Conservation (phyloP, 2,888 invertebrate genomes). For the Drosophila suboccidentalis region DNA sequence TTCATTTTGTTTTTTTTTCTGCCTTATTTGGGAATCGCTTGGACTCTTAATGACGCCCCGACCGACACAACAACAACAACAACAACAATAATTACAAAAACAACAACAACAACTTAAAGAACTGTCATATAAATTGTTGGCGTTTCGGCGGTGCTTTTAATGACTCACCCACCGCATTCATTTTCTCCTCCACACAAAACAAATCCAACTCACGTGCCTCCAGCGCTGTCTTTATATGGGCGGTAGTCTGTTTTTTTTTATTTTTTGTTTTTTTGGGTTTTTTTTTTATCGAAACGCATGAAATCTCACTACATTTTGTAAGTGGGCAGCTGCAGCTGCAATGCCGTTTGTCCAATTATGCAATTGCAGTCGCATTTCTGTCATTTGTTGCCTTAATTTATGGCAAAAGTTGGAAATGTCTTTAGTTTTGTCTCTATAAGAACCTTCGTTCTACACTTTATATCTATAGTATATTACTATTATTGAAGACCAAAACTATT, state of each 20-base stretch:
- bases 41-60: constrained; percentile 66
- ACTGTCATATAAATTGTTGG: constrained; percentile 75
- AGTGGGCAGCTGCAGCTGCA: constrained; percentile 62
- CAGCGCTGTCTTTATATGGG: constrained; percentile 64
- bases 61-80: constrained; percentile 34
- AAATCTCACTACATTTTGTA: constrained; percentile 47
- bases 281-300: constrained; percentile 54
- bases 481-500: not conserved
- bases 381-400: constrained; percentile 59
- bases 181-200: constrained; percentile 1
- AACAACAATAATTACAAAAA: not conserved
- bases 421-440: not conserved
- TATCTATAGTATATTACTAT: not conserved
- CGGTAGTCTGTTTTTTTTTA: constrained; percentile 10
- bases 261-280: not conserved
- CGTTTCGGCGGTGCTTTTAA: constrained; percentile 70
- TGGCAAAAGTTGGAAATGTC: constrained; percentile 64
- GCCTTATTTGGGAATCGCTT: constrained; percentile 67
- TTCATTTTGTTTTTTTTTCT: constrained; percentile 15
- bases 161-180: constrained; percentile 58
- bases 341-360: constrained; percentile 44
- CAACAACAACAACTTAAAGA: constrained; percentile 6
- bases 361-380: constrained; percentile 46
- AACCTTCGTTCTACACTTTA: not conserved
- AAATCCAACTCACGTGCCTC: constrained; percentile 65